phyloP scores from a whole-genome alignment of 1,140 invertebrate species.

The Druon quercuslanigerum region DNA sequence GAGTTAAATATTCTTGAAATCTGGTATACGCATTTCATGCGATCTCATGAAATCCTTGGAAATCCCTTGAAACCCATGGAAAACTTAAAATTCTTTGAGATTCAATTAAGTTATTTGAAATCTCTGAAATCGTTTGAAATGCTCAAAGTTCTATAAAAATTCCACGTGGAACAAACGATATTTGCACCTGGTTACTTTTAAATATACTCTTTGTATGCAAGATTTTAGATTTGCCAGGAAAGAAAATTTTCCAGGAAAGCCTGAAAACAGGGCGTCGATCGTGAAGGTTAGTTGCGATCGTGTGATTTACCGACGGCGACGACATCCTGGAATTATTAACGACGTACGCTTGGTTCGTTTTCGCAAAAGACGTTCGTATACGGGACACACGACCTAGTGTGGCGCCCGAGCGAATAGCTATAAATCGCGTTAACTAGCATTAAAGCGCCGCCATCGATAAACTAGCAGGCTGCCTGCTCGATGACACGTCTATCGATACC shows the following conservation, averaged over 20 bases:
- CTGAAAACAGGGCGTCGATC: conserved; percentile 37
- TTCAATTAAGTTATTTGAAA: no score
- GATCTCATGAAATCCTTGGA: no score
- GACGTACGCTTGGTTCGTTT: conserved; percentile 40
- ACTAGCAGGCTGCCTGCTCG: neutral
- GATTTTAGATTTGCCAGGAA: no score
- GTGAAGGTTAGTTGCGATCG: conserved; percentile 48
- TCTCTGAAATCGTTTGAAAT: no score
- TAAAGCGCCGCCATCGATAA: conserved; percentile 34
- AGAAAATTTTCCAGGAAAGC: neutral
- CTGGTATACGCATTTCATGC: no score
- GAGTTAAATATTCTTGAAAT: no score
- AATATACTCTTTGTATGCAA: no score
- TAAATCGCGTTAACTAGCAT: conserved; percentile 39
- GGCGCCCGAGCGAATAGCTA: conserved; percentile 27
- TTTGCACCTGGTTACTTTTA: no score
- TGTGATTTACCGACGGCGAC: conserved; percentile 46
- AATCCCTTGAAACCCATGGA: no score
- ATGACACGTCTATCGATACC: conserved; percentile 29
- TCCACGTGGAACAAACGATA: no score
- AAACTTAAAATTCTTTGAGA: no score
- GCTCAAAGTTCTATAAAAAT: no score
- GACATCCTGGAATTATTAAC: conserved; percentile 43
- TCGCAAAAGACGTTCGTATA: conserved; percentile 31
- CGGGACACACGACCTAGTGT: conserved; percentile 18